Conservation (phyloP, 2,113 vertebrate genomes). For the Callopanchax toddi region DNA sequence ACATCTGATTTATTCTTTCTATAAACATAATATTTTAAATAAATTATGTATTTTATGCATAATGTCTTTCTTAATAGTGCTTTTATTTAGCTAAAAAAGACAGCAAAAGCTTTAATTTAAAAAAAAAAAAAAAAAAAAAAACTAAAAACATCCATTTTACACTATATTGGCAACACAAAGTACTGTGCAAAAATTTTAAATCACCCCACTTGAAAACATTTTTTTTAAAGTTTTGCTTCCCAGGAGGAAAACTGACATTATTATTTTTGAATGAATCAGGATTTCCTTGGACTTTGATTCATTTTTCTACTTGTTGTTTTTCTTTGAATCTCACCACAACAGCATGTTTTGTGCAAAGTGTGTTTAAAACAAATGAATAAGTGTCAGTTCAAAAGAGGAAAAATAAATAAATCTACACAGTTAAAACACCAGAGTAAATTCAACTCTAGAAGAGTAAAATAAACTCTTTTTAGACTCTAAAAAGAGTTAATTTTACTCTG, state of each 20-base stretch:
- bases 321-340: not conserved
- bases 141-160: too few relatives aligned
- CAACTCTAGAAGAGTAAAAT: too few relatives aligned
- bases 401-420: not conserved
- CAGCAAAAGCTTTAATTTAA: not conserved
- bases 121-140: too few relatives aligned
- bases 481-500: too few relatives aligned
- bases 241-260: too few relatives aligned
- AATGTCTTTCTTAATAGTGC: too few relatives aligned
- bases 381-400: not conserved
- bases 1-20: not conserved
- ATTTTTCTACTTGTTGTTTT: not conserved
- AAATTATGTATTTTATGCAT: not conserved
- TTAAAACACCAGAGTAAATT: too few relatives aligned
- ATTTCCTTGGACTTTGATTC: not conserved
- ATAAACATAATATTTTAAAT: not conserved
- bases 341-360: not conserved
- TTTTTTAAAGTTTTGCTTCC: not conserved
- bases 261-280: not conserved
- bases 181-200: not conserved
- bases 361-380: not conserved
- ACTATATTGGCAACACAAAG: not conserved
- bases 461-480: too few relatives aligned
- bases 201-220: too few relatives aligned
- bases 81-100: not conserved